Percentiles rank a stretch among this genome's conserved stretches.
phyloP scores from a whole-genome alignment of 2,888 invertebrate species.

The Boloria euphrosyne region DNA sequence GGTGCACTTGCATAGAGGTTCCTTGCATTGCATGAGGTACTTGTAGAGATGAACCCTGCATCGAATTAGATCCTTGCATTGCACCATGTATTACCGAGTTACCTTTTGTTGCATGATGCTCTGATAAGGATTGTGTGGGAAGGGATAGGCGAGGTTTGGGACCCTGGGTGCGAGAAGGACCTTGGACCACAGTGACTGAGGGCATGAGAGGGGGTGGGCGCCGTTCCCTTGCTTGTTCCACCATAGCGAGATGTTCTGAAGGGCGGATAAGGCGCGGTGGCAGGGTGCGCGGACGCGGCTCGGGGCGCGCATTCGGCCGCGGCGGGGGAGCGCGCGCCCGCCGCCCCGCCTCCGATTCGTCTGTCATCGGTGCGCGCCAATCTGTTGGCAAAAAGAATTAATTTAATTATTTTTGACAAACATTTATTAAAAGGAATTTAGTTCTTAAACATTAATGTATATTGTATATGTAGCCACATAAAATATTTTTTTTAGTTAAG shows the following conservation, averaged over 20 bases:
- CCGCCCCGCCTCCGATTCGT: conserved; percentile 74
- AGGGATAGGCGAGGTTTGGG: conserved; percentile 7
- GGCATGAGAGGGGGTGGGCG: conserved; percentile 44
- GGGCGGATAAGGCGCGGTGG: conserved; percentile 71
- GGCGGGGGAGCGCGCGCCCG: conserved; percentile 63
- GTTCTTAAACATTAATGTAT: too few relatives aligned
- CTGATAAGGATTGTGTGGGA: neutral
- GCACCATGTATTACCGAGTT: conserved; percentile 4
- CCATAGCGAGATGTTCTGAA: conserved; percentile 67
- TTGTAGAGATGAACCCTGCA: conserved; percentile 6
- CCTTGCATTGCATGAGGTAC: conserved; percentile 19
- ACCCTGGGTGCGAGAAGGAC: conserved; percentile 21
- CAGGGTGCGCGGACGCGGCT: conserved; percentile 60
- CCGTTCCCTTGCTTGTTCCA: conserved; percentile 48
- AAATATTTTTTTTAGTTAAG: too few relatives aligned
- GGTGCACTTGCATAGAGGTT: conserved; percentile 10
- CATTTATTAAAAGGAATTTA: too few relatives aligned
- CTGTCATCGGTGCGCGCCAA: conserved; percentile 80
- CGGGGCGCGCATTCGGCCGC: conserved; percentile 50
- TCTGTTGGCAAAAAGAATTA: conserved; percentile 55
- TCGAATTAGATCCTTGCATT: conserved; percentile 13
- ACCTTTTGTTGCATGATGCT: neutral
- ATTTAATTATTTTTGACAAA: neutral
- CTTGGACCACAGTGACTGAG: conserved; percentile 42
- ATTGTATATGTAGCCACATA: too few relatives aligned